Percentiles rank a stretch among this genome's conserved stretches.
Conservation (phyloP, 2,797 vertebrate genomes). For the Pseudomugil gertrudae region DNA sequence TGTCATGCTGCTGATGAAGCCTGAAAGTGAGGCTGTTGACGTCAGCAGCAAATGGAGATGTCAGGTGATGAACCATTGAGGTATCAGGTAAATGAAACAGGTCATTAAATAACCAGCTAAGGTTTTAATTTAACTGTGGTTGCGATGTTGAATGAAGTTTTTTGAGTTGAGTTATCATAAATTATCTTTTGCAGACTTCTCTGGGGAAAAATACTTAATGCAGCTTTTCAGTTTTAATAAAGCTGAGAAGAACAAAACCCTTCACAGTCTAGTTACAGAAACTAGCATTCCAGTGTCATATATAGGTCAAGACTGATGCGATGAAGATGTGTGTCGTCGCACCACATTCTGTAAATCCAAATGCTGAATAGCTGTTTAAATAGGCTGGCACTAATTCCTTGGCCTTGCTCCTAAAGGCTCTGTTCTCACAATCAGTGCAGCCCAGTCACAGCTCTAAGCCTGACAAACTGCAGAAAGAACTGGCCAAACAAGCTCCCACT, state of each 20-base stretch:
- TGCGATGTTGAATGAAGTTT: neutral
- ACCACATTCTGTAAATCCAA: conserved; percentile 15
- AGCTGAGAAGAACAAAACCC: neutral
- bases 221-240: neutral
- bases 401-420: neutral
- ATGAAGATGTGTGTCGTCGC: neutral
- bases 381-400: conserved; percentile 1
- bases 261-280: neutral
- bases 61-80: conserved; percentile 6
- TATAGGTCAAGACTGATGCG: neutral
- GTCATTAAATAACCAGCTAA: conserved; percentile 2
- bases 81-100: conserved; percentile 21
- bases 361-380: conserved; percentile 18
- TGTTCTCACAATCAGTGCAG: conserved; percentile 8
- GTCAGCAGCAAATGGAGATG: conserved; percentile 46
- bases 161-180: neutral
- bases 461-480: conserved; percentile 11
- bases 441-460: neutral
- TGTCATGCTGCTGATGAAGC: conserved; percentile 58
- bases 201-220: neutral
- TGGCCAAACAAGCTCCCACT: neutral
- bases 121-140: neutral
- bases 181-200: neutral
- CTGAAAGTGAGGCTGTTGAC: conserved; percentile 46
- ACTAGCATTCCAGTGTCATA: neutral